Base-by-base conservation (phyloP, 1,140 invertebrate genomes). In the Cheumatopsyche charites region DNA sequence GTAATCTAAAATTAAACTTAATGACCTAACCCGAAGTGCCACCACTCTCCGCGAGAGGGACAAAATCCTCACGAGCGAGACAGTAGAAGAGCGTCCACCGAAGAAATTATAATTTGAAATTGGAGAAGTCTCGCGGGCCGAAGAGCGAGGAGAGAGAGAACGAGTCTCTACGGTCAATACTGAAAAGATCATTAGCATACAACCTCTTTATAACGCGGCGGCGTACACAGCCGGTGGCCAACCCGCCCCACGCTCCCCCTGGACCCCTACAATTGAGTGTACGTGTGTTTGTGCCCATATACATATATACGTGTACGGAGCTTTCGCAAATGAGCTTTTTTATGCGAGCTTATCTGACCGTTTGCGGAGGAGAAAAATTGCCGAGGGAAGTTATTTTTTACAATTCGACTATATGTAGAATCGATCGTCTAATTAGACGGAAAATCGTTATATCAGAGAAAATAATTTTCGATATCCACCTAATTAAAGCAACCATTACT, bases 61-160 rank as follows among this genome's bases (percentile, higher is more conserved):
- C 55, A 19, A 17, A 55, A 17, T 15, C 19, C 3, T n/a, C 4
- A 23, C 21, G 55, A 19, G 52, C 26, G 41, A 71, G 43, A 1
- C 25, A 25, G 36, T 15, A 17, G 17, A 21, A 72, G 25, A 47
- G 49, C 63, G 55, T 29, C 73, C 42, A 42, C 61, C 25, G 62
- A 69, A 49, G 71, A 73, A 73, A 75, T 75, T 75, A 75, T 75
- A 75, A 75, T 75, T 75, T 75, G 74, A 75, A 75, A 75, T 75
- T 66, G 74, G 67, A 75, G 71, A 75, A 74, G 29, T 72, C 65
- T 68, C 62, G 49, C 65, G 62, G 55, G 21, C 15, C 12, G 43
- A 42, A 42, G 41, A 42, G n/a, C n/a, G 29, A 47, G 43, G 43
- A 47, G 12, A 47, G 15, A 15, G 43, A 47, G 11, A 15, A 15